Evolutionary conservation across 2,113 vertebrate genomes (phyloP), one percentile per base, ranked within the genome.

Genomic region (Cariama cristata): DNA sequence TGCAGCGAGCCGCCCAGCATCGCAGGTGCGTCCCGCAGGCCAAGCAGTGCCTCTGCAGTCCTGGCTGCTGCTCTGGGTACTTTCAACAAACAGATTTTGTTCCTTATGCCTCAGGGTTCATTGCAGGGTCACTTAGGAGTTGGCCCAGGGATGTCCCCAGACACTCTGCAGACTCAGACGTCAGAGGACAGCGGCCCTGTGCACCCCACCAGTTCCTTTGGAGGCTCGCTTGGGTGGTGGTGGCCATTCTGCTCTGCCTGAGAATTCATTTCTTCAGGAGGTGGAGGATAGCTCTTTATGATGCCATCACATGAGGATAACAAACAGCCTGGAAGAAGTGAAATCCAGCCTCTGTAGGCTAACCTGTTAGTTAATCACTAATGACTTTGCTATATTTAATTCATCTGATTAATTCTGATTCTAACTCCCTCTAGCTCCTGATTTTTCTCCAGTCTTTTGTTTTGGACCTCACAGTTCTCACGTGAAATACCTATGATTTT

Each of bases 191-290:
- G 63, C 35, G 50, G 49, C 11, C 32, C 62, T 10, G 5, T 1
- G 2, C 62, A n/a, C 15, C 40, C 30, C 0, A 0, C 53, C 4
- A 0, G 49, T 23, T 73, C 60, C 20, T 83, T 62, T 1, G 0
- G 11, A 22, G 27, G 3, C n/a, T 73, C 1, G 0, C 15, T 0
- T 0, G 1, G 23, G 8, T 9, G 32, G 18, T n/a, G 47, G 22
- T 68, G 49, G 62, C 33, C 0, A 1, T 42, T 55, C 47, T 38
- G 23, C 33, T 80, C 79, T 69, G 67, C 11, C 20, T 7, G 15
- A 59, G n/a, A 47, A 49, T 58, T 69, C 18, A 12, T 76, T 80
- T 76, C 56, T 76, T 71, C 50, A 24, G 64, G 40, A 73, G 59
- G 24, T 49, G 30, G 40, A 60, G 38, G 22, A 53, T 23, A 33